These are phyloP conservation scores for Rosalia funebris DNA, from an alignment of 2,888 invertebrate species.

Conservation along the genomic window DNA sequence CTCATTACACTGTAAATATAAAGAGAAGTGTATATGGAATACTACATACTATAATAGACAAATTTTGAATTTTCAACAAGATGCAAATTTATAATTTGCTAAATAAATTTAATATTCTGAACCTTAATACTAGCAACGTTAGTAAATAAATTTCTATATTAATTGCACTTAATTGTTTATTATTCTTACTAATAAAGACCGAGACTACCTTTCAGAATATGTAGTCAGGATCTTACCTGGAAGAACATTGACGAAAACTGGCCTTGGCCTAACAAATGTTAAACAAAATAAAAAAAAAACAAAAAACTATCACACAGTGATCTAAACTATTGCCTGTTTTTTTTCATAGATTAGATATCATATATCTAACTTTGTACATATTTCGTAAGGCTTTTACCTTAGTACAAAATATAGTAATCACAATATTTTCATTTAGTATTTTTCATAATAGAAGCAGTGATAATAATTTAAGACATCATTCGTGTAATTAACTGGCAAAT, in stretches of 20 bases:
- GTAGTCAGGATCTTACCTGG: slow-evolving; percentile 55
- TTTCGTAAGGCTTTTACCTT: slow-evolving; percentile 38
- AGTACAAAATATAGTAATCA: slow-evolving; percentile 34
- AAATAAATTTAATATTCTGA: slow-evolving; percentile 49
- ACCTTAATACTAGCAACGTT: slow-evolving; percentile 54
- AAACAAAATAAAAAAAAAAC: slow-evolving; percentile 56
- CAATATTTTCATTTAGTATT: too few relatives aligned
- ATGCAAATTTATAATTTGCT: slow-evolving; percentile 55
- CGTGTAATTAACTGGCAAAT: too few relatives aligned
- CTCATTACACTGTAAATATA: slow-evolving; percentile 17
- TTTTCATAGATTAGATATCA: slow-evolving; percentile 42
- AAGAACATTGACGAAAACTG: slow-evolving; percentile 64
- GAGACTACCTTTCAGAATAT: slow-evolving; percentile 40
- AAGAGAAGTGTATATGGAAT: slow-evolving; percentile 23
- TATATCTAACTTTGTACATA: slow-evolving; percentile 46
- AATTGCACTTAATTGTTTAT: slow-evolving; percentile 62
- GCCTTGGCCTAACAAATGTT: slow-evolving; percentile 62
- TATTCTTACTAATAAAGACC: slow-evolving; percentile 50
- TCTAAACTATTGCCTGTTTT: slow-evolving; percentile 53
- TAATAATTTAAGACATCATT: too few relatives aligned
- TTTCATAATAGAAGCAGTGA: slow-evolving; percentile 21
- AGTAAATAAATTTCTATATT: slow-evolving; percentile 63
- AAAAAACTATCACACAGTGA: slow-evolving; percentile 57
- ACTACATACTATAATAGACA: slow-evolving; percentile 23
- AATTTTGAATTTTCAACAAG: slow-evolving; percentile 29